Conservation (phyloP, 2,113 vertebrate genomes). For the Nyctereutes procyonoides region DNA sequence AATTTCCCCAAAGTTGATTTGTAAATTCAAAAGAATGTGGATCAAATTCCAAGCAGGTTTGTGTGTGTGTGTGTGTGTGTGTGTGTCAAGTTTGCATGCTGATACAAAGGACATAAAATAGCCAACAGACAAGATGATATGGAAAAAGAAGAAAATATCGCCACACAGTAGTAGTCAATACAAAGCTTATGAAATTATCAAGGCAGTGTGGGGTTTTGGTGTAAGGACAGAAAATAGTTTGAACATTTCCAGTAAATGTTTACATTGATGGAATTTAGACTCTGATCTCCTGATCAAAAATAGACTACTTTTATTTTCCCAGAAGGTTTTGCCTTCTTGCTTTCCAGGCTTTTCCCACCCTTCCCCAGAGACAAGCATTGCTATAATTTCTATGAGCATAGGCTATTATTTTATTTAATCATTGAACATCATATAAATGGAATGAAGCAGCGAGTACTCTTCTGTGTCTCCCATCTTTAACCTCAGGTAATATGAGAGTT, state of each 20-base stretch:
- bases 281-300: not conserved
- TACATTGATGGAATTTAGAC: not conserved
- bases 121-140: not conserved
- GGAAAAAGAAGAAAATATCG: not conserved
- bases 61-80: not conserved
- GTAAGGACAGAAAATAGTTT: not conserved
- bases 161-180: not conserved
- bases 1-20: not conserved
- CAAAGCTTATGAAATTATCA: not conserved
- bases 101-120: not conserved
- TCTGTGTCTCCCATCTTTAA: not conserved
- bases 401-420: not conserved
- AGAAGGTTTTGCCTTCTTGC: not conserved
- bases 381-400: not conserved
- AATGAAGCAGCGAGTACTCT: not conserved
- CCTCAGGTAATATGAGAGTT: not conserved
- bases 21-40: not conserved
- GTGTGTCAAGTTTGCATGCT: not conserved
- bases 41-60: not conserved
- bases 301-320: not conserved
- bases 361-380: not conserved
- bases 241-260: not conserved
- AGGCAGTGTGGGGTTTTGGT: not conserved
- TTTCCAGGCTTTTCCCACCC: not conserved
- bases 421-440: not conserved